Percentiles rank a stretch among this genome's conserved stretches.
These are phyloP conservation scores for Diarsia dahlii DNA, from an alignment of 2,888 invertebrate genomes.

Conservation along the genomic window DNA sequence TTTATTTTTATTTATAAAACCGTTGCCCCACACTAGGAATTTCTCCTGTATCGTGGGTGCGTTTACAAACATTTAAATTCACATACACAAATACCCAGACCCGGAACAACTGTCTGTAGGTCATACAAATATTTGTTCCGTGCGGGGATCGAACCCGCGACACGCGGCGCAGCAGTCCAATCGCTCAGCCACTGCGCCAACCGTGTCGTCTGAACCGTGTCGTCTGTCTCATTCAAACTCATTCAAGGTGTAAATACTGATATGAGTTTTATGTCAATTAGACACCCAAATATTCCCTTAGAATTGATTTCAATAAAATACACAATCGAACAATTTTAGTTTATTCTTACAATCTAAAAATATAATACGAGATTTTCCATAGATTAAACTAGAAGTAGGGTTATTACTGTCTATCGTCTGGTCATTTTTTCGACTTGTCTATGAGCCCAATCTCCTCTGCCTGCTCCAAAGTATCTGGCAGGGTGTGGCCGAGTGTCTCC, in stretches of 20 bases:
- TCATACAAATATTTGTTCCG: too few relatives aligned
- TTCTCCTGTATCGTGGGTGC: too few relatives aligned
- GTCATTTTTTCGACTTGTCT: constrained; percentile 19
- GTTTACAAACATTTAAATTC: too few relatives aligned
- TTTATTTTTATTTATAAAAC: too few relatives aligned
- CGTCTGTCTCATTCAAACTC: too few relatives aligned
- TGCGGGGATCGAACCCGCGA: too few relatives aligned
- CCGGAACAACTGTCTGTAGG: too few relatives aligned
- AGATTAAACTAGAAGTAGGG: not conserved
- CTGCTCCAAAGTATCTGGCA: constrained; percentile 76
- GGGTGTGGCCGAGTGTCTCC: constrained; percentile 89
- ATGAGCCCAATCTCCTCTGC: constrained; percentile 49
- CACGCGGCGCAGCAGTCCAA: too few relatives aligned
- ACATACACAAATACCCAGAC: too few relatives aligned
- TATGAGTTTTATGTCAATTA: not conserved
- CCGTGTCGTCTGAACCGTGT: too few relatives aligned
- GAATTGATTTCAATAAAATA: constrained; percentile 27
- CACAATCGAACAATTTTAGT: constrained; percentile 8
- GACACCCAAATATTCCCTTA: not conserved
- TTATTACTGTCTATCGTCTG: not conserved
- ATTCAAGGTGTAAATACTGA: not conserved
- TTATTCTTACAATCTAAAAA: constrained; percentile 18
- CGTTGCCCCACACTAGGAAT: too few relatives aligned
- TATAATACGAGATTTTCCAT: constrained; percentile 48
- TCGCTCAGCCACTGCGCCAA: too few relatives aligned